phyloP scores from a whole-genome alignment of 2,797 vertebrate species.

The Phrynocephalus forsythii region DNA sequence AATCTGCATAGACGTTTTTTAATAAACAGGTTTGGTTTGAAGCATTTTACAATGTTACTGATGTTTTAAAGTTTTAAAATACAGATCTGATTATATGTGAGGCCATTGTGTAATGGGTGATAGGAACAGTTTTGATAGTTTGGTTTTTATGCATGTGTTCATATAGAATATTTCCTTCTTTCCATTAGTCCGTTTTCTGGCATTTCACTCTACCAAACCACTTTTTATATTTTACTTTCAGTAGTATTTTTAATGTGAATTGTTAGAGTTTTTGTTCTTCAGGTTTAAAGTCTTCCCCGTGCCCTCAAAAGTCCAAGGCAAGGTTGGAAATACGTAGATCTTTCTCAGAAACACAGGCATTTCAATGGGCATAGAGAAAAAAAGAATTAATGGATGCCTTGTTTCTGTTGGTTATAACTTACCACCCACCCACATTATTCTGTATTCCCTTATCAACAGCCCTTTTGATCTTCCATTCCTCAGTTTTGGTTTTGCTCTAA shows the following conservation, averaged over 20 bases:
- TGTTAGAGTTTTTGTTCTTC: not conserved
- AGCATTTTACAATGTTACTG: not conserved
- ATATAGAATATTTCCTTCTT: not conserved
- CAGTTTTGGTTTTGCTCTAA: no score
- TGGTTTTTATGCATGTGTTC: not conserved
- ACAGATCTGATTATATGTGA: not conserved
- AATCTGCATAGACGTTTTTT: constrained; percentile 81
- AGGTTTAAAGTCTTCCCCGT: not conserved
- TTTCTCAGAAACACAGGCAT: not conserved
- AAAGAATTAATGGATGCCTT: not conserved
- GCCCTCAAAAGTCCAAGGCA: not conserved
- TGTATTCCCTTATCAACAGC: no score
- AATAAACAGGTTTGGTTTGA: constrained; percentile 87
- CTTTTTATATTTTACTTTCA: not conserved
- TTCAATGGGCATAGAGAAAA: not conserved
- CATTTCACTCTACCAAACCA: not conserved
- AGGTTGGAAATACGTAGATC: not conserved
- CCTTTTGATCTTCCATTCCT: no score
- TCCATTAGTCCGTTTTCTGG: not conserved
- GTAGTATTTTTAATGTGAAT: not conserved
- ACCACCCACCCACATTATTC: no score
- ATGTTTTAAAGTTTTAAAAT: not conserved
- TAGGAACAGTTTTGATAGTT: not conserved
- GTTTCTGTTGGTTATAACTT: no score
- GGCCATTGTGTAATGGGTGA: not conserved